These are phyloP conservation scores for Periophthalmus magnuspinnatus DNA, from an alignment of 2,797 vertebrate genomes.

Conservation along the genomic window DNA sequence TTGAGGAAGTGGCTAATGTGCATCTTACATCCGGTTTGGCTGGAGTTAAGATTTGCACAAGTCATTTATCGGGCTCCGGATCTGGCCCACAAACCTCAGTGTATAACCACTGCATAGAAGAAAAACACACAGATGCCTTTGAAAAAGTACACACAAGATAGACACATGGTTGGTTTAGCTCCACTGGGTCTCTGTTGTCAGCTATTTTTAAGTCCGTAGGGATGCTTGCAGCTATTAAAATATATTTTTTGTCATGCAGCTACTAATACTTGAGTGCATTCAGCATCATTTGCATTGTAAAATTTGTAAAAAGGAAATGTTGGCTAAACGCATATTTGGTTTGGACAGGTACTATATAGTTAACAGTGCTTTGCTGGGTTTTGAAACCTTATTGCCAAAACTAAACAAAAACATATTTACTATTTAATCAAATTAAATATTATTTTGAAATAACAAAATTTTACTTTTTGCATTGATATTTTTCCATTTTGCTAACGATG, in stretches of 20 bases:
- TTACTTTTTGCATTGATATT: too few species aligned
- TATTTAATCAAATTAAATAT: too few species aligned
- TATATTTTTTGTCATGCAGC: too few species aligned
- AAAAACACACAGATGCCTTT: conserved; percentile 52
- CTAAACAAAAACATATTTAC: too few species aligned
- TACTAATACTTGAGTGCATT: too few species aligned
- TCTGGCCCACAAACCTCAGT: conserved; percentile 66
- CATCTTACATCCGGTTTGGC: conserved; percentile 51
- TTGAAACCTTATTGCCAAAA: neutral
- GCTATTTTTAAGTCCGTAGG: conserved; percentile 23
- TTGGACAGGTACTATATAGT: neutral
- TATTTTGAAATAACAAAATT: too few species aligned
- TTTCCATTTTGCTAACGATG: neutral
- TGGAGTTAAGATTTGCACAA: conserved; percentile 55
- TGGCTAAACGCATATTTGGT: neutral
- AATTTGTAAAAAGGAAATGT: neutral
- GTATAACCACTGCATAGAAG: conserved; percentile 54
- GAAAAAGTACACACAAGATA: conserved; percentile 55
- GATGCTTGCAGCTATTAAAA: conserved; percentile 20
- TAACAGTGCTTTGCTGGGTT: neutral
- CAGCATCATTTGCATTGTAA: neutral
- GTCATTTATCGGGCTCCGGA: conserved; percentile 57
- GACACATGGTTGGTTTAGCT: conserved; percentile 44
- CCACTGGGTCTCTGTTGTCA: conserved; percentile 20
- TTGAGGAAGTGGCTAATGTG: conserved; percentile 68